phyloP scores from a whole-genome alignment of 2,797 vertebrate genomes.

The Poecilia wingei region DNA sequence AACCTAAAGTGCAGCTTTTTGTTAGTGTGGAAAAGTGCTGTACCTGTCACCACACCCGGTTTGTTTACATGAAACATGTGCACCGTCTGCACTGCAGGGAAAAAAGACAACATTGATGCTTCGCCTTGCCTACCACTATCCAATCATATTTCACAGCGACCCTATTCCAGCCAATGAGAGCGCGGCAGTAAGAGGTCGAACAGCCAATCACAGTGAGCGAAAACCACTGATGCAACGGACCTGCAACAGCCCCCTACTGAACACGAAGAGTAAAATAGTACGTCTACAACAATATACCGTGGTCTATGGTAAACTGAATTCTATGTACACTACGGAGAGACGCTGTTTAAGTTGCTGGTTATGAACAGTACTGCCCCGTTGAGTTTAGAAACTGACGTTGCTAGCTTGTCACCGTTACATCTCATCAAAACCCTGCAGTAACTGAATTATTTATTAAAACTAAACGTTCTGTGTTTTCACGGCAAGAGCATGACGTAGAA shows the following conservation, averaged over 20 bases:
- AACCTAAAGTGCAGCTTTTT: constrained; percentile 8
- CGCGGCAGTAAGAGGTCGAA: constrained; percentile 19
- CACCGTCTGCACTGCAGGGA: constrained; percentile 66
- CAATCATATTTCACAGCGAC: constrained; percentile 71
- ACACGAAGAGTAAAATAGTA: constrained; percentile 76
- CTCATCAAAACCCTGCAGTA: too few species aligned
- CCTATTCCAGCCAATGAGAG: constrained; percentile 70
- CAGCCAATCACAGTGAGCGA: constrained; percentile 72
- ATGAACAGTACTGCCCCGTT: neutral
- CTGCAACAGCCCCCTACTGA: constrained; percentile 79
- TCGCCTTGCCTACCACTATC: constrained; percentile 66
- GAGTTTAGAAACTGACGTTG: neutral
- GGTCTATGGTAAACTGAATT: neutral
- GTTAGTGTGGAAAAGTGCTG: constrained; percentile 23
- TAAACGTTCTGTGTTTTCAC: neutral
- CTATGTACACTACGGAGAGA: neutral
- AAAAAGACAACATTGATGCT: constrained; percentile 52
- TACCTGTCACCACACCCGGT: constrained; percentile 61
- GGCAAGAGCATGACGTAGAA: neutral
- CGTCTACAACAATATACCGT: constrained; percentile 55
- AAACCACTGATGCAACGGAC: constrained; percentile 84
- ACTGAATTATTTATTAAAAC: neutral
- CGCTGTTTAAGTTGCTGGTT: neutral
- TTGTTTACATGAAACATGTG: constrained; percentile 86
- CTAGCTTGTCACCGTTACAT: constrained; percentile 8